A percentile compares a stretch with the other conserved stretches of the same genome.
Conservation (phyloP, 2,888 invertebrate species). For the Glaucopsyche alexis region DNA sequence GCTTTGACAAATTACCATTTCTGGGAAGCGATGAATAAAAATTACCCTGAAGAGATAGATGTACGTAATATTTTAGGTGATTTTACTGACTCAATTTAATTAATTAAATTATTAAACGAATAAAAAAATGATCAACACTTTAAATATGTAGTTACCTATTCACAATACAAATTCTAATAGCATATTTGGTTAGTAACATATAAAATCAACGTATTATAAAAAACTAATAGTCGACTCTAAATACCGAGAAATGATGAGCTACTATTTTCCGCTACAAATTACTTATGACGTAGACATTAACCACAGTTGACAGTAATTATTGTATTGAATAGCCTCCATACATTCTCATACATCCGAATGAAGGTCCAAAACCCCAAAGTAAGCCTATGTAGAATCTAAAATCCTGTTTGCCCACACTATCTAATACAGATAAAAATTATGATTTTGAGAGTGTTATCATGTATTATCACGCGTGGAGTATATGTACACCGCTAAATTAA, state of each 20-base stretch:
- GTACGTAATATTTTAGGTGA: background rate
- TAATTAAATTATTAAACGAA: background rate
- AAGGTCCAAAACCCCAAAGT: background rate
- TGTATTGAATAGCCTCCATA: background rate
- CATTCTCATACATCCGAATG: background rate
- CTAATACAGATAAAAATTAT: slow-evolving; percentile 29
- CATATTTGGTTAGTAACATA: background rate
- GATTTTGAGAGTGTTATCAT: slow-evolving; percentile 28
- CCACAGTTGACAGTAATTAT: background rate
- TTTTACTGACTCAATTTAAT: too few species aligned
- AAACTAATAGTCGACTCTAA: background rate
- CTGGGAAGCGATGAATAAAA: too few species aligned
- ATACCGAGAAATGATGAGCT: background rate
- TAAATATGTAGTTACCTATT: background rate
- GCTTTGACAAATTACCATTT: too few species aligned
- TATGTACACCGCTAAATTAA: slow-evolving; percentile 17
- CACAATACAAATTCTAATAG: background rate
- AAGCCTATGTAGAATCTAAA: background rate
- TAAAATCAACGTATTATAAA: background rate
- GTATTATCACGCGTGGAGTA: slow-evolving; percentile 6
- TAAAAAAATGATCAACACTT: background rate
- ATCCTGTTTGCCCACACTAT: slow-evolving; percentile 19
- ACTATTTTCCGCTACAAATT: background rate
- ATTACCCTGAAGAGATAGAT: background rate
- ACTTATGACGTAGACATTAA: background rate